phyloP scores from a whole-genome alignment of 2,113 vertebrate species.

The Nicator chloris region DNA sequence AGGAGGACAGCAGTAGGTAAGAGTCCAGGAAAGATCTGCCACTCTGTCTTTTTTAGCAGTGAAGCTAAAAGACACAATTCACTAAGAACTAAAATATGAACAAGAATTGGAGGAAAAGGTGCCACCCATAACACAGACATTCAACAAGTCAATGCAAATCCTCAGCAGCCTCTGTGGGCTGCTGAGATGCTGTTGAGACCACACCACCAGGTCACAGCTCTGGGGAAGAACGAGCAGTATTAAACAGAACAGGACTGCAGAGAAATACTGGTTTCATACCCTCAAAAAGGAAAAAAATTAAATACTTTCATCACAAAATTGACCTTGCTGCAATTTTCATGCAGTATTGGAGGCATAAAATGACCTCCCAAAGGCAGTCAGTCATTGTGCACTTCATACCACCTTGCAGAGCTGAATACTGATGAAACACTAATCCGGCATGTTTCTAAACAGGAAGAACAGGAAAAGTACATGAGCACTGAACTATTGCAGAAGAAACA shows the following conservation, averaged over 20 bases:
- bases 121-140: rapidly evolving
- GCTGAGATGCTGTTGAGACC: background rate
- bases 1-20: background rate
- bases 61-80: background rate
- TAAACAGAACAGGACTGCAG: background rate
- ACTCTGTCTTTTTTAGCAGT: background rate
- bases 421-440: rapidly evolving
- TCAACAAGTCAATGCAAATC: rapidly evolving
- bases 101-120: background rate
- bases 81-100: background rate
- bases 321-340: background rate
- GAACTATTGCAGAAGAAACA: background rate
- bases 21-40: background rate
- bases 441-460: background rate
- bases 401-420: background rate
- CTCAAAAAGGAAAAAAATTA: background rate
- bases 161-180: background rate
- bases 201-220: rapidly evolving
- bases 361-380: background rate
- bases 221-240: background rate
- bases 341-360: background rate
- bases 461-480: background rate
- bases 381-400: background rate
- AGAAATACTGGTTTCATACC: background rate
- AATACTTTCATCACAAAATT: background rate